Conservation (phyloP, 1,140 invertebrate genomes). For the Lepidurus couesii region DNA sequence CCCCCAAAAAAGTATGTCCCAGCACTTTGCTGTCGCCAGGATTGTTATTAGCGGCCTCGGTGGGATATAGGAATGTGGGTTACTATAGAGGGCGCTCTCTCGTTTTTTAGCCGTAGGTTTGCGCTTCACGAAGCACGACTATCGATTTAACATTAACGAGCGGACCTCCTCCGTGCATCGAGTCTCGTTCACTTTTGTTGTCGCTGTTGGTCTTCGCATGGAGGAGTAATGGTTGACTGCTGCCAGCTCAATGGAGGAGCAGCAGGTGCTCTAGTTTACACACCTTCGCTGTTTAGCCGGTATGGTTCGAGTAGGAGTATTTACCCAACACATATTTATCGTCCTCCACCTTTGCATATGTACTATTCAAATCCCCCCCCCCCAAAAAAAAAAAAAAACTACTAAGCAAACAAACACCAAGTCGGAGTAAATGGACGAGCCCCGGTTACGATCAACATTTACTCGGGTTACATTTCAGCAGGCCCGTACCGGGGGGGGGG, state of each 20-base stretch:
- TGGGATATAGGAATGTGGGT: neutral
- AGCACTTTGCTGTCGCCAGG: neutral
- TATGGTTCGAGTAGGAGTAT: neutral
- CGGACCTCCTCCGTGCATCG: neutral
- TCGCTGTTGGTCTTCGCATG: neutral
- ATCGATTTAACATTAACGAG: slow-evolving; percentile 16
- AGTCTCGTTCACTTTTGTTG: neutral
- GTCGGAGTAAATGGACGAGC: too few relatives aligned
- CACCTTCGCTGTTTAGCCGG: neutral
- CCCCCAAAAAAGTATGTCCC: neutral
- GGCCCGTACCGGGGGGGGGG: too few relatives aligned
- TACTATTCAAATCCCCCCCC: neutral
- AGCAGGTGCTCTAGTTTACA: slow-evolving; percentile 18
- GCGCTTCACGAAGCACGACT: slow-evolving; percentile 2
- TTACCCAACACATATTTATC: neutral
- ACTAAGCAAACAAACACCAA: too few relatives aligned
- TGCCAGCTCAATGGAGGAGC: neutral
- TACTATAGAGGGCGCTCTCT: neutral
- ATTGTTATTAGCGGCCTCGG: slow-evolving; percentile 3
- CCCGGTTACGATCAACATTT: too few relatives aligned
- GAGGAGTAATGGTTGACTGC: slow-evolving; percentile 7
- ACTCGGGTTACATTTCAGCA: too few relatives aligned
- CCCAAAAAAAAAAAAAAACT: too few relatives aligned
- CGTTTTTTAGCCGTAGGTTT: neutral
- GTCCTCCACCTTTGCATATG: neutral